Base-by-base conservation (phyloP, 2,113 vertebrate species). In the Dromas ardeola region DNA sequence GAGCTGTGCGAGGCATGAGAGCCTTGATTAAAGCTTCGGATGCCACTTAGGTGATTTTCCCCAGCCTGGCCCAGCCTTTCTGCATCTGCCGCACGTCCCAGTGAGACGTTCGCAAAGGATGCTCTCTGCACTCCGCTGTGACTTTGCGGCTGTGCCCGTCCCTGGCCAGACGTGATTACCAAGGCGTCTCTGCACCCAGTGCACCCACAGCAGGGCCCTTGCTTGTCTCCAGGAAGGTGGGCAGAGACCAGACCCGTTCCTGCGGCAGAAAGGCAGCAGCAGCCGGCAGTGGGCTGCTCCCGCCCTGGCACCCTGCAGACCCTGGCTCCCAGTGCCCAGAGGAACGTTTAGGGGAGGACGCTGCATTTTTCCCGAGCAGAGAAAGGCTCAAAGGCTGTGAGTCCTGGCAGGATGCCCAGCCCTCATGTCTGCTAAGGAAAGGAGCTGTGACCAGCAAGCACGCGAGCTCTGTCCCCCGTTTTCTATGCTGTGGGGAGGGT, bases 351-450 rank as follows among this genome's bases (percentile, higher is more conserved):
- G 19, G n/a, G 42, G 74, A 91, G 20, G 20, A 53, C 0, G 2
- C n/a, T 87, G 70, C 38, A 11, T 61, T 90, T 95, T 88, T 94
- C 47, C 36, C 1, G 1, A 79, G 85, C 49, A 88, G 74, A 76
- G 67, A 69, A 86, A 95, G 40, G 49, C 93, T 95, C 74, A 59
- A 72, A 93, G 87, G 66, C 92, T 92, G 56, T 76, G 90, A 73
- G 56, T 82, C 34, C 92, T 96, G 93, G 95, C 94, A 90, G 74
- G 78, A 34, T 92, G 85, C 95, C 96, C 93, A 95, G 85, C 79
- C 58, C 69, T 89, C 4, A 0, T 93, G 77, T 90, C 62, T 88
- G 79, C 77, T 92, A 30, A 56, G 30, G 70, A 82, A 67, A 88
- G 30, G 30, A 93, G 62, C 92, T 6, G 15, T 82, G 87, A 88